Base-by-base conservation (phyloP, 2,797 vertebrate species). In the Cichlasoma orientale region DNA sequence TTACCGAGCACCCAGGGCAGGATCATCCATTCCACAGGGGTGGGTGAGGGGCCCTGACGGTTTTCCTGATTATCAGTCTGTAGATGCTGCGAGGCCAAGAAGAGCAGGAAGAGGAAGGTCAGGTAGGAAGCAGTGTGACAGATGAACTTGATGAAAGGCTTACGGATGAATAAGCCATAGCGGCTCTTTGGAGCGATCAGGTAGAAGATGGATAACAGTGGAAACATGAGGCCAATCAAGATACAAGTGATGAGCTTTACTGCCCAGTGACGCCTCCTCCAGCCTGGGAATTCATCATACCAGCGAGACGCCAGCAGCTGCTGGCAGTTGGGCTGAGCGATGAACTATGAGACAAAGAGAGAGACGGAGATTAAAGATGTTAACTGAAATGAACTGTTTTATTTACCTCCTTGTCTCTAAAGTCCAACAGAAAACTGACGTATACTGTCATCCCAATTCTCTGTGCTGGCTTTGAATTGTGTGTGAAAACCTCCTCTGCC, bases 141-240 rank as follows among this genome's bases (percentile, higher is more conserved):
- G 95, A 99, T 99, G 94, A 99, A 99, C 96, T 99, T 99, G 95
- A 99, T 97, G 94, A 99, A 99, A 84, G 98, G 98, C 90, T 98
- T 99, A 86, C 97, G 96, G 92, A 99, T 99, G 95, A 99, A 98
- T 23, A 97, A 94, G 83, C 98, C 98, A 4, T 97, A 92, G 12
- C 95, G 96, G 92, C 97, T 99, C 94, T 98, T 99, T 53, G 98
- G 98, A 33, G 94, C 95, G 86, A 98, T 94, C 92, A 99, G 90
- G 94, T 99, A 99, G 93, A 97, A 96, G 84, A 98, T 91, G 83
- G 96, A 99, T 89, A 99, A 95, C 85, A 98, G 83, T 0, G 98
- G 98, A 78, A 98, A 99, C 89, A 98, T 95, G 12, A 99, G 94
- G 93, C 98, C 98, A 66, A 99, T 97, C 83, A 97, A 95, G 92